These are phyloP conservation scores for Falco berigora DNA, from an alignment of 2,797 vertebrate genomes.

Conservation along the genomic window DNA sequence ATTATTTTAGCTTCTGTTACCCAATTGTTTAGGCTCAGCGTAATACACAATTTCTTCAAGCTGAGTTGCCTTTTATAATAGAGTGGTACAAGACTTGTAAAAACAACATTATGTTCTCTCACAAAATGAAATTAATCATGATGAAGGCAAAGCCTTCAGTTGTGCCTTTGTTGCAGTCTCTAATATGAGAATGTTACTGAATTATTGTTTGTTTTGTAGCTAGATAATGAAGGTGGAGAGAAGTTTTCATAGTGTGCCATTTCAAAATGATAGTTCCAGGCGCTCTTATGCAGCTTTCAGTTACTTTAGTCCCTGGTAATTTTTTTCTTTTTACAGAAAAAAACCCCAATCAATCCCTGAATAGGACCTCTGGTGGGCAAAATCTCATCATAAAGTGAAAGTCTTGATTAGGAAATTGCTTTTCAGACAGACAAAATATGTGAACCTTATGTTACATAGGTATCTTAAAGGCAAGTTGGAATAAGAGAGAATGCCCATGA, in stretches of 20 bases:
- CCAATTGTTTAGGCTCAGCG: not conserved
- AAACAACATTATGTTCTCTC: not conserved
- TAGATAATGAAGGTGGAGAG: not conserved
- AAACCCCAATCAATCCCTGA: not conserved
- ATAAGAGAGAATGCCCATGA: not conserved
- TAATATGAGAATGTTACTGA: not conserved
- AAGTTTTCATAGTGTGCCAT: not conserved
- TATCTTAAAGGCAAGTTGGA: not conserved
- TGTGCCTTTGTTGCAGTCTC: not conserved
- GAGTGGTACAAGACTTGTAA: not conserved
- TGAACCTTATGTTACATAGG: not conserved
- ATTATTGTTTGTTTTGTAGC: not conserved
- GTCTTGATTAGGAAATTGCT: not conserved
- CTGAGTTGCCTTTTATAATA: not conserved
- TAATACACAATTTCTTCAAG: not conserved
- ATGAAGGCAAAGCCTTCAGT: not conserved
- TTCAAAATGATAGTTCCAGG: not conserved
- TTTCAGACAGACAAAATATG: not conserved
- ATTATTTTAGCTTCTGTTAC: not conserved
- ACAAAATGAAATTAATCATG: not conserved
- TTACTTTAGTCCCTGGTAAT: not conserved
- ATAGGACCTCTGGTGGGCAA: not conserved
- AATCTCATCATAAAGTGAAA: not conserved
- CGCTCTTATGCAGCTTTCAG: not conserved
- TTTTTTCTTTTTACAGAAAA: not conserved